A percentile compares a stretch with the other conserved stretches of the same genome.
Conservation (phyloP, 2,797 vertebrate genomes). For the Hydrophis major region DNA sequence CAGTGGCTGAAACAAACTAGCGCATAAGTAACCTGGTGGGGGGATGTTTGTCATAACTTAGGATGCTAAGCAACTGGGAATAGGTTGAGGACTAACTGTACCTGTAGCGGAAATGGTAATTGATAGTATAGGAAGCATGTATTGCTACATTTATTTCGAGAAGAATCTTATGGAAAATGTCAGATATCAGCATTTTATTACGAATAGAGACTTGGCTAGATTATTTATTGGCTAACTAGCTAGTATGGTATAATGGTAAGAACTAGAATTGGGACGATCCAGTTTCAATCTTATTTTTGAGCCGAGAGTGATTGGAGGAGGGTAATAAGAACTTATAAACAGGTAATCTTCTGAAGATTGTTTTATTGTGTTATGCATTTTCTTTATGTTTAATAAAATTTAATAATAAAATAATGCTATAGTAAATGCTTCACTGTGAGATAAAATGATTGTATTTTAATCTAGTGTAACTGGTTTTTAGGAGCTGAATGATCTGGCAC, state of each 20-base stretch:
- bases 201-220: background rate
- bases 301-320: background rate
- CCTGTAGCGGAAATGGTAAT: background rate
- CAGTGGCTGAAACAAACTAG: background rate
- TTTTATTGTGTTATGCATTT: background rate
- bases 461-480: conserved; percentile 60
- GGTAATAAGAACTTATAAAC: background rate
- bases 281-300: background rate
- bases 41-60: background rate
- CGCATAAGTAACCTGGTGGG: background rate
- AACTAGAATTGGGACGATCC: background rate
- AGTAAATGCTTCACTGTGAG: background rate
- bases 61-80: background rate
- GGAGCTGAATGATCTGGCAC: conserved; percentile 95
- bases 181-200: background rate
- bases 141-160: background rate
- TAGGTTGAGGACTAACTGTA: background rate
- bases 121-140: background rate
- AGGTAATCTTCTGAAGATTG: background rate
- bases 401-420: background rate
- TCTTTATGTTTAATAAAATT: background rate
- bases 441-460: background rate
- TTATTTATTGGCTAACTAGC: background rate
- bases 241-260: background rate
- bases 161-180: background rate